phyloP scores from a whole-genome alignment of 2,113 vertebrate species.

The Malurus elegans region DNA sequence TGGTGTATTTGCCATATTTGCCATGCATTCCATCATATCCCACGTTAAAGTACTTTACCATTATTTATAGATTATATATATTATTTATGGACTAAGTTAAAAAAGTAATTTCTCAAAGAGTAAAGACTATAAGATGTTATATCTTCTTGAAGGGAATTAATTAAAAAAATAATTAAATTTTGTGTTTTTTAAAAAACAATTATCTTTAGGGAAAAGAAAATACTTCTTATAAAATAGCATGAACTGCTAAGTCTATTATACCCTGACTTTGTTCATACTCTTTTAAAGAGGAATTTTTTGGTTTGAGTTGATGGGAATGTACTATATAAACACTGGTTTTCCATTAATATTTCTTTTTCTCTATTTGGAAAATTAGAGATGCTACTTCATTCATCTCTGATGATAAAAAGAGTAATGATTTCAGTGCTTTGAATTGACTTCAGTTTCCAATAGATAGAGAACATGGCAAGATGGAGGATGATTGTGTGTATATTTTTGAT shows the following conservation, averaged over 20 bases:
- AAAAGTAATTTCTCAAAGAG: not conserved
- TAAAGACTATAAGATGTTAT: not conserved
- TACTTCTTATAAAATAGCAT: not conserved
- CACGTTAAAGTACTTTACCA: not conserved
- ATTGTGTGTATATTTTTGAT: not conserved
- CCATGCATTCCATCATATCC: not conserved
- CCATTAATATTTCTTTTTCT: not conserved
- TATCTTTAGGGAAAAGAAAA: not conserved
- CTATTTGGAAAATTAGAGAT: not conserved
- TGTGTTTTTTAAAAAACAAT: not conserved
- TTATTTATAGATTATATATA: not conserved
- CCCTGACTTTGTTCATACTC: not conserved
- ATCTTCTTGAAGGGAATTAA: not conserved
- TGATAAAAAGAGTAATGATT: not conserved
- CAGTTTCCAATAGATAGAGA: not conserved
- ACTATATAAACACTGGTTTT: not conserved
- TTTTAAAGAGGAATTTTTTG: not conserved
- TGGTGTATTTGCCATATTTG: accelerated
- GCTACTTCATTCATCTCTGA: not conserved
- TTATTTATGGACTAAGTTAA: not conserved
- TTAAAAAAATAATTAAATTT: not conserved
- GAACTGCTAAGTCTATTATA: not conserved
- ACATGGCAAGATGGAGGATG: not conserved
- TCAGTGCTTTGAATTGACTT: not conserved
- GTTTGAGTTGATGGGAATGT: not conserved